A percentile compares a stretch with the other conserved stretches of the same genome.
Conservation (phyloP, 2,888 invertebrate genomes). For the Alitta virens region DNA sequence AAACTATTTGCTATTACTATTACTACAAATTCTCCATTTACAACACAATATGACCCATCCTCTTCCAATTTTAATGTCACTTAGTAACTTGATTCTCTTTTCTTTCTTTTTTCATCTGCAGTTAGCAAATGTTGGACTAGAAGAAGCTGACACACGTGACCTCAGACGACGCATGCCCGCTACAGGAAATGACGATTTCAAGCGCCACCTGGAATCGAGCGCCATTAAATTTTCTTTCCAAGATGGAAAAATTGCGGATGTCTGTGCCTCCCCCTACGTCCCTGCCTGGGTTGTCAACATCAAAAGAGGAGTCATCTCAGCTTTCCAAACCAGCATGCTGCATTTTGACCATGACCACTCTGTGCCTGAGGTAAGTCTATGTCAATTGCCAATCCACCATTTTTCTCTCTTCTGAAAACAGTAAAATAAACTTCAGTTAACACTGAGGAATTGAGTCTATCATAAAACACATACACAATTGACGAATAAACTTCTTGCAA, state of each 20-base stretch:
- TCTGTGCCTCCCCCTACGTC: conserved; percentile 75
- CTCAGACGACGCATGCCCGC: conserved; percentile 7
- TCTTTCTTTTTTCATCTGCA: conserved; percentile 20
- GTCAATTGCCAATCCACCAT: too few species aligned
- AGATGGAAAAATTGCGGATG: conserved; percentile 73
- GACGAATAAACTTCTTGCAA: too few species aligned
- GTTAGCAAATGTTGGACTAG: conserved; percentile 49
- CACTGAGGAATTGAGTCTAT: too few species aligned
- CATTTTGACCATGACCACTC: conserved; percentile 66
- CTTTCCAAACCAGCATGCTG: conserved; percentile 83
- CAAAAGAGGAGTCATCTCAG: conserved; percentile 82
- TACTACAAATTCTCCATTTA: too few species aligned
- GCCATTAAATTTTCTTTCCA: conserved; percentile 73
- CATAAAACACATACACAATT: too few species aligned
- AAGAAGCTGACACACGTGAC: conserved; percentile 43
- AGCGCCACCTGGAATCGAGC: conserved; percentile 68
- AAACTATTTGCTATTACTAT: too few species aligned
- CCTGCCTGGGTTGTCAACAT: conserved; percentile 79
- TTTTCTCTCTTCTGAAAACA: too few species aligned
- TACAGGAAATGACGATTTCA: conserved; percentile 30
- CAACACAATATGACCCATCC: too few species aligned
- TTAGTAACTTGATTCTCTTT: too few species aligned
- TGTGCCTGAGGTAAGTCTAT: conserved; percentile 63
- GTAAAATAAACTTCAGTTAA: too few species aligned
- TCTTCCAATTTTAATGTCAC: too few species aligned